phyloP scores from a whole-genome alignment of 2,113 vertebrate species.

The Empidonax traillii region DNA sequence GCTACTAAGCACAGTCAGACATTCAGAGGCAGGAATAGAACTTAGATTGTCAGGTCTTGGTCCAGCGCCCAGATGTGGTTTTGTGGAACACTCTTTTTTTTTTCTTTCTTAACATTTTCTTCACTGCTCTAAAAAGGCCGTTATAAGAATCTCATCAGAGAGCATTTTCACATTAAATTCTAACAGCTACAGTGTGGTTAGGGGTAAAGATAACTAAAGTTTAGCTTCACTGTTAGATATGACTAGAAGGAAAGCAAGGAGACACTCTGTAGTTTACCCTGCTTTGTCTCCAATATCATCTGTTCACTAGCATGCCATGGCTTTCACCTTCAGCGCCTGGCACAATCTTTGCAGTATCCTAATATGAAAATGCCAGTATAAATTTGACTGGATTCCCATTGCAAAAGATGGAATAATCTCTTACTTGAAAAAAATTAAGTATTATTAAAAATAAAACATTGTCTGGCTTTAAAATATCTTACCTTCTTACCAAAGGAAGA shows the following conservation, averaged over 20 bases:
- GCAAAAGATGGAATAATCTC: neutral
- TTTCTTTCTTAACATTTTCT: neutral
- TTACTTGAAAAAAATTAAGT: neutral
- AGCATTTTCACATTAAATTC: neutral
- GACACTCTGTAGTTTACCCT: neutral
- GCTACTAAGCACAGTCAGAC: neutral
- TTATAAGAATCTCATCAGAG: neutral
- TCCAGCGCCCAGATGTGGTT: neutral
- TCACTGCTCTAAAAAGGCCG: neutral
- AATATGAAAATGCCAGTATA: neutral
- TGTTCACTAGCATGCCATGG: neutral
- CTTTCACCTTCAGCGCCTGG: neutral
- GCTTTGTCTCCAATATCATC: neutral
- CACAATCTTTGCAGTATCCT: neutral
- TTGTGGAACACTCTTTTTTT: neutral
- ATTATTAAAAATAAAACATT: neutral
- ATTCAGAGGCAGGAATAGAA: neutral
- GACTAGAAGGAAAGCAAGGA: neutral
- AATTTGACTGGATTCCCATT: neutral
- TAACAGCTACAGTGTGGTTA: neutral
- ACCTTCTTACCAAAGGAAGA: neutral
- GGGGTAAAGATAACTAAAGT: neutral
- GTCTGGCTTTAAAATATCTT: neutral
- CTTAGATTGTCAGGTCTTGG: neutral
- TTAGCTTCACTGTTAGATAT: neutral